Base-by-base conservation (phyloP, 1,140 invertebrate genomes). In the Heliothis virescens region DNA sequence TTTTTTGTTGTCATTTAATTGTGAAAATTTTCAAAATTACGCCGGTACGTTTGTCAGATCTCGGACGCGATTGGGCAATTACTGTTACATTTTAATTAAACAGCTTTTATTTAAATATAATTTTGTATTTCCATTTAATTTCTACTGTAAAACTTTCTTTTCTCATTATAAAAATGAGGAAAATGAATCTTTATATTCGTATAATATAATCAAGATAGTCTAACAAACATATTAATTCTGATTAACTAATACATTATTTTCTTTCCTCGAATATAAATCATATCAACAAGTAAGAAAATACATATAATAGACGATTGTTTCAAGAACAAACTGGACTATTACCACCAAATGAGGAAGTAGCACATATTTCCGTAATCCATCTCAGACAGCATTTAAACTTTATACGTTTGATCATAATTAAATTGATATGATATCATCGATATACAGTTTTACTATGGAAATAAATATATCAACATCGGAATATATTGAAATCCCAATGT, bases 1-100 rank as follows among this genome's bases (percentile, higher is more conserved):
- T 59, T 62, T 71, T 52, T 77, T 72, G 65, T 63, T 65, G 74
- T 76, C 60, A 76, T 76, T 76, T 65, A 52, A 74, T 57, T 60
- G 29, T 59, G 71, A 60, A 74, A 74, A 65, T 76, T 21, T 53
- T 71, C n/a, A 5, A 57, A 57, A 48, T 47, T 65, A 65, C 11
- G 62, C 12, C 62, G 62, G 71, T 21, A 75, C 72, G 57, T 59
- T 13, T 53, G 48, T 13, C n/a, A 53, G 74, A 63, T 63, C 26
- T 48, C 48, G 13, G 3, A 34, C 16, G n/a, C 53, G 74, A 76
- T 76, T 76, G 47, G 0, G 10, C 18, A 47, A 1, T 16, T 18
- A 47, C 41, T 65, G 34, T 16, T 11, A 16, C 3, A 63, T 34
- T 18, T 63, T 29, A 50, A 18, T n/a, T 29, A 72, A 72, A 55